Base-by-base conservation (phyloP, 2,888 invertebrate genomes). In the Watsonalla cultraria region DNA sequence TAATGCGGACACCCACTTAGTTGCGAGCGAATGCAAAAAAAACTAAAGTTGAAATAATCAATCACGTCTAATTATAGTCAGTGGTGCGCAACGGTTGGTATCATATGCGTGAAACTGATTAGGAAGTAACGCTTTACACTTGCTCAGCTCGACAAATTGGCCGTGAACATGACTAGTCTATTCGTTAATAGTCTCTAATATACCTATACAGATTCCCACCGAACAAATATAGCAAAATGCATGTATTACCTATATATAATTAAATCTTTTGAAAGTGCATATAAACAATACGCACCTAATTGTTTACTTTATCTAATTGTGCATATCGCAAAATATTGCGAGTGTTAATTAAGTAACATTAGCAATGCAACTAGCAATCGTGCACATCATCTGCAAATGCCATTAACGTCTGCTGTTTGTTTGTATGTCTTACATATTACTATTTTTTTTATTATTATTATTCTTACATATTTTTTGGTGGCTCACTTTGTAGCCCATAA, bases 51-150 rank as follows among this genome's bases (percentile, higher is more conserved):
- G 60, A 62, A 68, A 69, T 74, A 70, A 80, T 79, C 76, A 76
- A 80, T 80, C 75, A 76, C 60, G 58, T 69, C 65, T 65, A 72
- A 68, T 68, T 68, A 66, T 60, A 64, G 61, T 54, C 58, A 67
- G 57, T 59, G 56, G 61, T 65, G 54, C 55, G 63, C 53, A 54
- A 54, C 58, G 59, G 54, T 64, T 61, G 51, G 50, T 49, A 53
- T 54, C 47, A 54, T 52, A 51, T 57, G 62, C 60, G 65, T 67
- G 56, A 52, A 63, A 57, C 65, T 57, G 60, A 65, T 66, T 65
- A 61, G 56, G 57, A 63, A 61, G 57, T 58, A 55, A 66, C 61
- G 62, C 60, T 54, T 61, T 59, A 62, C 59, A 62, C 59, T 60
- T 60, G 62, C 55, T 56, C 53, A 54, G 55, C 57, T 57, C 46